A percentile compares a stretch with the other conserved stretches of the same genome.
These are phyloP conservation scores for Nemotelus nigrinus DNA, from an alignment of 2,888 invertebrate species.

Conservation along the genomic window DNA sequence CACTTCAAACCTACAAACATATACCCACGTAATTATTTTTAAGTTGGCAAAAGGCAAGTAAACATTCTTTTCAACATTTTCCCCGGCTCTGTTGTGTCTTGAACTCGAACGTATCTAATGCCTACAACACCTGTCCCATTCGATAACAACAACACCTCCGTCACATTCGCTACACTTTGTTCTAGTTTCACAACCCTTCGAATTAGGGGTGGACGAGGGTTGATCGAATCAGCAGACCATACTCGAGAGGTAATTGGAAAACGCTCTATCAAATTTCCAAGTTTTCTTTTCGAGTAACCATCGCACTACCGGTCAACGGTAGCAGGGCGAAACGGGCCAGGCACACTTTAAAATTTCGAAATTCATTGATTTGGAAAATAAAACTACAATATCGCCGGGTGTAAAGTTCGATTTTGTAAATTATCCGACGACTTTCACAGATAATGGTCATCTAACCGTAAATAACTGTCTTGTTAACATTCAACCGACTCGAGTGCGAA, in stretches of 20 bases:
- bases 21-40: not conserved
- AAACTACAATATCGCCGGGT: slow-evolving; percentile 4
- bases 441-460: not conserved
- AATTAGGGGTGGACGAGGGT: not conserved
- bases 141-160: not conserved
- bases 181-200: slow-evolving; percentile 19
- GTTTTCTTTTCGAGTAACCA: not conserved
- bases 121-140: not conserved
- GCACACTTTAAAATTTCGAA: not conserved
- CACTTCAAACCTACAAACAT: not conserved
- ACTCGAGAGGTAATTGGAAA: not conserved
- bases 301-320: too few species aligned
- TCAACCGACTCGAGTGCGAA: not conserved
- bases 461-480: not conserved
- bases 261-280: slow-evolving; percentile 1
- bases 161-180: not conserved
- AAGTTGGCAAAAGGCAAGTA: slow-evolving; percentile 20
- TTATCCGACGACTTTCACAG: not conserved
- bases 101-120: not conserved
- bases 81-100: not conserved
- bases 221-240: slow-evolving; percentile 8
- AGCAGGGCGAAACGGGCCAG: too few species aligned
- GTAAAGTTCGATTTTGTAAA: not conserved
- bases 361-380: slow-evolving; percentile 38
- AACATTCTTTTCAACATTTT: slow-evolving; percentile 26